Evolutionary conservation across 2,888 invertebrate genomes (phyloP), one percentile per base, ranked within the genome.

Genomic region (Opisthograptis luteolata): DNA sequence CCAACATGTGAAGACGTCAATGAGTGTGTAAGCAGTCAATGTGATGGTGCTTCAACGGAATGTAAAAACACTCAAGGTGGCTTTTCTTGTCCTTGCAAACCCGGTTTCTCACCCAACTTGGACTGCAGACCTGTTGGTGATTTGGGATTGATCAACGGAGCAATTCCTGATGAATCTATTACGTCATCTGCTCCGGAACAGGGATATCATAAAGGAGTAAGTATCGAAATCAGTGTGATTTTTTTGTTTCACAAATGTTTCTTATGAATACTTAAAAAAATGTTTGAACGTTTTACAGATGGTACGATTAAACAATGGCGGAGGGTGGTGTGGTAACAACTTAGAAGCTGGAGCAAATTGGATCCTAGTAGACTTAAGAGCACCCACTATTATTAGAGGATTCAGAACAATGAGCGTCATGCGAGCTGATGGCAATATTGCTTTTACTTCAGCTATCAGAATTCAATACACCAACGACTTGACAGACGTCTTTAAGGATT

Each of bases 1-100:
- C 98, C 98, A 1, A 94, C 93, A 53, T 98, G 98, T 73, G 97
- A 97, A 89, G 97, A 98, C 77, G 95, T 98, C 54, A 97, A 98
- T 70, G 98, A 98, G 85, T 98, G 98, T 78, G 92, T 93, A 2
- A 96, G 94, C 59, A 96, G 96, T 50, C 97, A 97, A 79, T 98
- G 98, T 78, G 98, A 98, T 73, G 87, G 95, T 14, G 95, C 96
- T 0, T 97, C 97, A 0, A 98, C 98, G 0, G 96, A 97, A 78
- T 98, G 98, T 77, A 94, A 94, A 61, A 98, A 98, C 73, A 95
- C 95, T 3, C 94, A 95, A 32, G 98, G 98, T 28, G 95, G 96
- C 12, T 98, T 97, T 87, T 95, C 94, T 65, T 98, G 98, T 74
- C 96, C 96, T 64, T 98, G 98, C 71, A 93, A 94, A 51, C 83